A percentile compares a stretch with the other conserved stretches of the same genome.
phyloP scores from a whole-genome alignment of 2,113 vertebrate genomes.

The Cyprinodon variegatus region DNA sequence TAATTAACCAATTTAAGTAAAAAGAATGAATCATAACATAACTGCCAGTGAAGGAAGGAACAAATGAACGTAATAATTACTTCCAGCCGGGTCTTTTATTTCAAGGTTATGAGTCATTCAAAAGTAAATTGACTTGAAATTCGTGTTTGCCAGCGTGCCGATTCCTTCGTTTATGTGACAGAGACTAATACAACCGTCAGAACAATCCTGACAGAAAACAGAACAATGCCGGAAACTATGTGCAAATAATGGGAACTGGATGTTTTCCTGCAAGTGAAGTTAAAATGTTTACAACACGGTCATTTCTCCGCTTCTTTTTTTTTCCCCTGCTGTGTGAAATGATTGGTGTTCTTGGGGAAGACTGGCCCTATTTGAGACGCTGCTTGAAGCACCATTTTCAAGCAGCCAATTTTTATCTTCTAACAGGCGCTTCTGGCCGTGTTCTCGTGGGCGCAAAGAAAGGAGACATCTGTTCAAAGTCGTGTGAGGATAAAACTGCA shows the following conservation, averaged over 20 bases:
- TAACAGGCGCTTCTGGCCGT: neutral
- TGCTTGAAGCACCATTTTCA: slow-evolving; percentile 4
- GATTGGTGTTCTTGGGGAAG: slow-evolving; percentile 20
- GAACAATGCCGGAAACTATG: neutral
- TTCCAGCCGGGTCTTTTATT: neutral
- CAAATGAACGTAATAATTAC: neutral
- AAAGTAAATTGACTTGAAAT: neutral
- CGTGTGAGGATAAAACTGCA: neutral
- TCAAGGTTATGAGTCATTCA: neutral
- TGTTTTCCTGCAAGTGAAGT: slow-evolving; percentile 10
- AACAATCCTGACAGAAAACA: slow-evolving; percentile 1
- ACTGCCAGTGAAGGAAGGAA: slow-evolving; percentile 7
- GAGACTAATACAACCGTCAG: neutral
- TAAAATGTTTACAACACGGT: slow-evolving; percentile 27
- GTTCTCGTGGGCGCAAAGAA: neutral
- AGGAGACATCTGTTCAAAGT: slow-evolving; percentile 15
- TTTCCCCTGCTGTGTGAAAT: slow-evolving; percentile 1
- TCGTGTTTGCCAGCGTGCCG: too few species aligned
- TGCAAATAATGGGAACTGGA: slow-evolving; percentile 15
- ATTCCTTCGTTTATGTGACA: neutral
- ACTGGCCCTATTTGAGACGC: neutral
- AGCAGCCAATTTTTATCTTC: neutral
- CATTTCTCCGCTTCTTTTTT: neutral
- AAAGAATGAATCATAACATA: slow-evolving; percentile 29
- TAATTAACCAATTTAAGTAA: slow-evolving; percentile 29